phyloP scores from a whole-genome alignment of 1,140 invertebrate genomes.

The Argopecten irradians region DNA sequence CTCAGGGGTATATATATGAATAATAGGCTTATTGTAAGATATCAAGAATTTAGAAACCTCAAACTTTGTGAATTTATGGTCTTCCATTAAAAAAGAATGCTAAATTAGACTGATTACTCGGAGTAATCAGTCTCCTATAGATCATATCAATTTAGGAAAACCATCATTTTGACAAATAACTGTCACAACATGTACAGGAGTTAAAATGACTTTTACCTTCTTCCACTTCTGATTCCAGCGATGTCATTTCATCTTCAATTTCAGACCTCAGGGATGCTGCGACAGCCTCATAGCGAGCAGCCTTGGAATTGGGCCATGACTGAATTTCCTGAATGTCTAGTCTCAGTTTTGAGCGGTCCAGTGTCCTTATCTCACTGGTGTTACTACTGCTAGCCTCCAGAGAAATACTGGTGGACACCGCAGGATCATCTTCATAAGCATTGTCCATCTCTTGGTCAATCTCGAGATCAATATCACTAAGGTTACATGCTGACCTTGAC shows the following conservation, averaged over 20 bases:
- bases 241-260: conserved; percentile 55
- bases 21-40: no score
- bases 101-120: no score
- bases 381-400: background rate
- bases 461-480: background rate
- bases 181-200: no score
- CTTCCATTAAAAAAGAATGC: no score
- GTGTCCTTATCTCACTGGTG: background rate
- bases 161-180: no score
- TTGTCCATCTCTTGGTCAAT: background rate
- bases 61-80: no score
- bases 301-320: conserved; percentile 28
- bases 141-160: no score
- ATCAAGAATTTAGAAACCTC: no score
- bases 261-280: conserved; percentile 56
- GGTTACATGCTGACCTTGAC: background rate
- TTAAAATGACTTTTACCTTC: conserved; percentile 59
- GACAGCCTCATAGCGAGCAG: conserved; percentile 20
- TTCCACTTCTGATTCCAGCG: conserved; percentile 64
- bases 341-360: conserved; percentile 52
- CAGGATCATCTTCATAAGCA: background rate
- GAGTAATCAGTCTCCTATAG: no score
- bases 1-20: background rate
- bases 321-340: conserved; percentile 46
- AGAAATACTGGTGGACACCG: conserved; percentile 27